Evolutionary conservation across 2,113 vertebrate genomes (phyloP).

Genomic region (Gallinago undulata): DNA sequence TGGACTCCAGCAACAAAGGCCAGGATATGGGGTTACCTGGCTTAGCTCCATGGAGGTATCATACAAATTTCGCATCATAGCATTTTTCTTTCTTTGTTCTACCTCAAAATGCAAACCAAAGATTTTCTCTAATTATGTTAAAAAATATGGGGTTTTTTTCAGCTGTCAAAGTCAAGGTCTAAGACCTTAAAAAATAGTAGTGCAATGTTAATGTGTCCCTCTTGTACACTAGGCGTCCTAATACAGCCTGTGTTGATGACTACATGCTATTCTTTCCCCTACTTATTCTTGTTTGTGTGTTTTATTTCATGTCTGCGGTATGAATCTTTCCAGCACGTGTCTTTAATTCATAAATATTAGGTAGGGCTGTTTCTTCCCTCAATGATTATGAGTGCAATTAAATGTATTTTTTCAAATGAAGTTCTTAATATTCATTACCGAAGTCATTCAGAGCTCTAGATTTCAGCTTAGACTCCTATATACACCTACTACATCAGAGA

Average conservation of each 20-base stretch:
- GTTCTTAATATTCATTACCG: not conserved
- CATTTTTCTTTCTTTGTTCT: not conserved
- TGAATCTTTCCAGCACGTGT: not conserved
- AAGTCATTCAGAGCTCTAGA: not conserved
- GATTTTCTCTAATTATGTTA: not conserved
- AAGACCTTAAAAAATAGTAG: not conserved
- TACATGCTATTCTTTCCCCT: not conserved
- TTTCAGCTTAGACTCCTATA: not conserved
- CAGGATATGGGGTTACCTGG: not conserved
- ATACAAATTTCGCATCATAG: not conserved
- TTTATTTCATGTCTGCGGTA: not conserved
- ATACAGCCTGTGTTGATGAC: not conserved
- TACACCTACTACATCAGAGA: not conserved
- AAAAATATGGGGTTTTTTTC: not conserved
- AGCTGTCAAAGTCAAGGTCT: not conserved
- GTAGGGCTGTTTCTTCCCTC: not conserved
- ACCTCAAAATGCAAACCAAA: not conserved
- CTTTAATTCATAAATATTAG: conserved; percentile 10
- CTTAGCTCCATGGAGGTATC: not conserved
- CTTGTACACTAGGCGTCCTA: not conserved
- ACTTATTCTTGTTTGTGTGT: not conserved
- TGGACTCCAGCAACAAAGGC: rapidly evolving
- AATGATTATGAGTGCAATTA: not conserved
- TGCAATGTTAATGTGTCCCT: not conserved
- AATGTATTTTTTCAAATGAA: not conserved